These are phyloP conservation scores for Sphecodes monilicornis DNA, from an alignment of 2,888 invertebrate genomes.

Conservation along the genomic window DNA sequence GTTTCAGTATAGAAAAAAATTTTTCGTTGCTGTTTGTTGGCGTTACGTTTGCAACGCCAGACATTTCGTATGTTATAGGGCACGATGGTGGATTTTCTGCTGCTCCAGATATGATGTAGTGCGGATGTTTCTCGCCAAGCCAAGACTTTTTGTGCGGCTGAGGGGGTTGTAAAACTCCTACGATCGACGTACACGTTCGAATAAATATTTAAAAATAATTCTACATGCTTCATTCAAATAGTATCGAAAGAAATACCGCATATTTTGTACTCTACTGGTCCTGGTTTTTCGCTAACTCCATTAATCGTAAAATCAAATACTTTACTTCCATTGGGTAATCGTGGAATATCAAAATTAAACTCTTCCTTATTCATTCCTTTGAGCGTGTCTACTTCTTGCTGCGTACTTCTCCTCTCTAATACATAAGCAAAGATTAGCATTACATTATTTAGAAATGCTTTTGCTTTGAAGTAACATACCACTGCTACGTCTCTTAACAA, in stretches of 20 bases:
- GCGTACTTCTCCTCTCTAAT: background rate
- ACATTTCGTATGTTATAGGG: slow-evolving; percentile 71
- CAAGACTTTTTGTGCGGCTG: slow-evolving; percentile 59
- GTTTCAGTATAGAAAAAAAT: slow-evolving; percentile 71
- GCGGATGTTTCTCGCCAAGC: slow-evolving; percentile 69
- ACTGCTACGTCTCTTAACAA: background rate
- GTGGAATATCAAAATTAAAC: slow-evolving; percentile 19
- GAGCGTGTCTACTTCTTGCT: background rate
- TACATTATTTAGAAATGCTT: background rate
- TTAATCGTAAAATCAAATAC: slow-evolving; percentile 56
- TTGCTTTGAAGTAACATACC: slow-evolving; percentile 5
- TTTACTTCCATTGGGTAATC: slow-evolving; percentile 47
- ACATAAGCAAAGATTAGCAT: background rate
- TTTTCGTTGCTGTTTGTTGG: slow-evolving; percentile 74
- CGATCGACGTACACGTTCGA: background rate
- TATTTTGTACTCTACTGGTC: slow-evolving; percentile 60
- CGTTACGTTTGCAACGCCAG: slow-evolving; percentile 69
- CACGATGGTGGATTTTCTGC: slow-evolving; percentile 60
- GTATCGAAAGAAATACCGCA: slow-evolving; percentile 44
- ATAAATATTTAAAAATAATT: background rate
- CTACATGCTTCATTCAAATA: background rate
- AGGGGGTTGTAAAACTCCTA: slow-evolving; percentile 58
- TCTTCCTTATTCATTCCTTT: background rate
- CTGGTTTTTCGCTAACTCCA: slow-evolving; percentile 48
- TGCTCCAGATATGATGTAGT: slow-evolving; percentile 70